Evolutionary conservation across 2,797 vertebrate species (phyloP).

Genomic region (Poecile montanus): DNA sequence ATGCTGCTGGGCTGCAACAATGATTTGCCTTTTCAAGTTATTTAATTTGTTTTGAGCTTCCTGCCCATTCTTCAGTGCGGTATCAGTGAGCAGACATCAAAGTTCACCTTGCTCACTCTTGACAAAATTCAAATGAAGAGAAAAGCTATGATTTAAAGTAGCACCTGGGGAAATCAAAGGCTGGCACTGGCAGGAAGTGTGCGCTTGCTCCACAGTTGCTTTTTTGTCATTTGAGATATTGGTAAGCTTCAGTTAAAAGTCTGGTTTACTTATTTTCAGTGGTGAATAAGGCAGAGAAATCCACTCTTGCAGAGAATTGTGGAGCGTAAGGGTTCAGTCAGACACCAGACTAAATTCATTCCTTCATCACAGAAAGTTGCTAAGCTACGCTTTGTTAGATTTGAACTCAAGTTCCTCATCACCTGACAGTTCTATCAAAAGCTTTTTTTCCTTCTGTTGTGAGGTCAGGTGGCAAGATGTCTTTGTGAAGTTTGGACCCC

Average conservation of each 20-base stretch:
- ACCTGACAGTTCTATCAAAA: slow-evolving; percentile 54
- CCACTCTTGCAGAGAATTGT: background rate
- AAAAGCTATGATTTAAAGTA: slow-evolving; percentile 17
- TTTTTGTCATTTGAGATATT: slow-evolving; percentile 28
- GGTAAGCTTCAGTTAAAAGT: slow-evolving; percentile 39
- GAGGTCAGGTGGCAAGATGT: slow-evolving; percentile 40
- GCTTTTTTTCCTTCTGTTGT: slow-evolving; percentile 8
- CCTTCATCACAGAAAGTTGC: slow-evolving; percentile 25
- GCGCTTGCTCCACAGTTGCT: background rate
- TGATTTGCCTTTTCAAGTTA: slow-evolving; percentile 5
- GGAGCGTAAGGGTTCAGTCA: background rate
- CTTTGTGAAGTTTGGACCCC: slow-evolving; percentile 23
- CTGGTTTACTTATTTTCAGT: slow-evolving; percentile 21
- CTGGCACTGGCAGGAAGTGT: background rate
- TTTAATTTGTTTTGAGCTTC: slow-evolving; percentile 26
- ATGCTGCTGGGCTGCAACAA: background rate
- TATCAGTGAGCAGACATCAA: background rate
- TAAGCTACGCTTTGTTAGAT: slow-evolving; percentile 25
- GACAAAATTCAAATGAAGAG: slow-evolving; percentile 34
- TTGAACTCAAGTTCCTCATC: slow-evolving; percentile 50
- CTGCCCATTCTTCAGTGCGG: background rate
- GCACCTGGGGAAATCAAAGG: slow-evolving; percentile 46
- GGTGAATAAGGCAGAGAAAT: background rate
- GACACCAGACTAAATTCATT: background rate
- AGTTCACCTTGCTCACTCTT: slow-evolving; percentile 35